Conservation (phyloP, 2,113 vertebrate species). For the Saimiri boliviensis region DNA sequence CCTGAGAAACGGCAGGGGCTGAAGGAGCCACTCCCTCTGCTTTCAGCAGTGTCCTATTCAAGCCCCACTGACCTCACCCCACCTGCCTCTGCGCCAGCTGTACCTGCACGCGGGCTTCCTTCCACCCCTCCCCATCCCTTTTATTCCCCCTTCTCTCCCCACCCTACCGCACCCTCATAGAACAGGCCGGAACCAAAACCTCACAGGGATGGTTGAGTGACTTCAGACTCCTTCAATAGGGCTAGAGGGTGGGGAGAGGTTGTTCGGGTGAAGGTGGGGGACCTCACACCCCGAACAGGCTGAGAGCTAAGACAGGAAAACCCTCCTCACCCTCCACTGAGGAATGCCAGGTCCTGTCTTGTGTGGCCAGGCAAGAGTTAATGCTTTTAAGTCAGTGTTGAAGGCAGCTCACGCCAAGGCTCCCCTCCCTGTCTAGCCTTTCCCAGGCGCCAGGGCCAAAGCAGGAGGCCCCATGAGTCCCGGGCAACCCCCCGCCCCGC, state of each 20-base stretch:
- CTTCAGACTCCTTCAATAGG: background rate
- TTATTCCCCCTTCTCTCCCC: background rate
- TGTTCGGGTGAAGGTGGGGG: background rate
- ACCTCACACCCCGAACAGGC: background rate
- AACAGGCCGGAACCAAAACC: background rate
- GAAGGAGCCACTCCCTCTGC: background rate
- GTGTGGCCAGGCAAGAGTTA: background rate
- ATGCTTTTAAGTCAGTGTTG: background rate
- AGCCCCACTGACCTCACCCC: background rate
- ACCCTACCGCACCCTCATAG: background rate
- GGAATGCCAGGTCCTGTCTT: background rate
- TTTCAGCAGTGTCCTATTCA: background rate
- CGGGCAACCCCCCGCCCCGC: too few relatives aligned
- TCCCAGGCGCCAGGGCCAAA: background rate
- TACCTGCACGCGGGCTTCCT: background rate
- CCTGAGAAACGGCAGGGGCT: background rate
- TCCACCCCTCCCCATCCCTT: background rate
- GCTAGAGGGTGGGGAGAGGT: background rate
- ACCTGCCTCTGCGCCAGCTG: background rate
- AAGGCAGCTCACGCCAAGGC: background rate
- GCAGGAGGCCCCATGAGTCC: background rate
- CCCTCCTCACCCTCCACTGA: background rate
- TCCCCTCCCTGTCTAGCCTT: background rate
- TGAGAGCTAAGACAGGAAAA: background rate
- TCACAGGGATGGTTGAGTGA: background rate